Base-by-base conservation (phyloP, 2,888 invertebrate genomes). In the Lasioglossum villosulum region DNA sequence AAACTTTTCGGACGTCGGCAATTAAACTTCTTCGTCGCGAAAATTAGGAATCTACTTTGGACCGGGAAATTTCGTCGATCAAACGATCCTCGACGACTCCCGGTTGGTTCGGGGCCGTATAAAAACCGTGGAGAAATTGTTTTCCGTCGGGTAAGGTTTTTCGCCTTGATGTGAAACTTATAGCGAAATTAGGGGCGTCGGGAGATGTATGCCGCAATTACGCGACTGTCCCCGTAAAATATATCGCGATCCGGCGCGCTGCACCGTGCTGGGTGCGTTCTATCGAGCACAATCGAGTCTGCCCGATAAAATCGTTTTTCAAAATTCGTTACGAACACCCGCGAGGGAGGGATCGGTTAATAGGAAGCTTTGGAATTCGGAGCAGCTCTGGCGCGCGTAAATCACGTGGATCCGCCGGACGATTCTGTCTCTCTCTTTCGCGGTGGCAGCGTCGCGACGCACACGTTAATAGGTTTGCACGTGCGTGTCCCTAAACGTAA, bases 401-500 rank as follows among this genome's bases (percentile, higher is more conserved):
- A 90, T 90, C 90, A 90, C 87, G 78, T 39, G 76, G 82, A 78
- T 75, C 70, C 78, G 42, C 74, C 39, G 70, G 75, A 23, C 76
- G 16, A 23, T 70, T 70, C 30, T n/a, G 34, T 66, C 66, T 68
- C 66, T 37, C 23, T 68, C 63, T 27, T 10, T 68, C 68, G 5
- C 34, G 5, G 66, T 37, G 19, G 68, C 68, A 23, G 83, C 74
- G 78, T 77, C 39, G 79, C 84, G 80, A 84, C 77, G 80, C 73
- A 79, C 90, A 91, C 89, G 90, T 92, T 93, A 92, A 92, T 92
- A 88, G 91, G 91, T 86, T 91, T 82, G 90, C 89, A 84, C 90
- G 91, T 90, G 88, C 89, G 90, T 90, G 91, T 88, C 90, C 89
- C 91, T 92, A 90, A 93, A 92, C 90, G 92, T 89, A 91, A 92